Evolutionary conservation across 1,140 invertebrate species (phyloP).

Genomic region (Brachionus rotundiformis): DNA sequence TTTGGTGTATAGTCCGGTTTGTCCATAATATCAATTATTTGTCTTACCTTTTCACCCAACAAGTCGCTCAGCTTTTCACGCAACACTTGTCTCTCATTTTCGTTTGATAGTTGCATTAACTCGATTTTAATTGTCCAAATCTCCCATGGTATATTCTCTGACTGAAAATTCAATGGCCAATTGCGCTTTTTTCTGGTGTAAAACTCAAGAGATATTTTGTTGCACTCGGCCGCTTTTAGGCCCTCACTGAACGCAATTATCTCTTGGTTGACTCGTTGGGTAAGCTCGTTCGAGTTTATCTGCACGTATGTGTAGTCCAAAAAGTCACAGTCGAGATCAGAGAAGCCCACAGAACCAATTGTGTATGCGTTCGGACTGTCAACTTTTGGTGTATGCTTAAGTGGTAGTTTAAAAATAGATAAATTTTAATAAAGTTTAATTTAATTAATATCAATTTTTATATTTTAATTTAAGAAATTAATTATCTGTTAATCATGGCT

Average conservation of each 20-base stretch:
- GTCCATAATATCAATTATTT: conserved; percentile 91
- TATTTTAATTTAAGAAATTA: too few species aligned
- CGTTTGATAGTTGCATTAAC: conserved; percentile 78
- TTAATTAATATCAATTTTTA: too few species aligned
- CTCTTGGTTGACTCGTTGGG: conserved; percentile 75
- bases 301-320: conserved; percentile 88
- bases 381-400: conserved; percentile 81
- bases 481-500: too few species aligned
- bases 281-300: conserved; percentile 71
- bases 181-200: conserved; percentile 84
- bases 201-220: conserved; percentile 90
- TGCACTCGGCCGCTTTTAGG: conserved; percentile 69
- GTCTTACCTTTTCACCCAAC: conserved; percentile 85
- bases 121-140: conserved; percentile 91
- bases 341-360: conserved; percentile 87
- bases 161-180: conserved; percentile 73
- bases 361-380: conserved; percentile 80
- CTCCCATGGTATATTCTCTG: conserved; percentile 92
- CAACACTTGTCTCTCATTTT: conserved; percentile 82
- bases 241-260: conserved; percentile 83
- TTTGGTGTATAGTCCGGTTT: conserved; percentile 90
- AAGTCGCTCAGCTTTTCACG: conserved; percentile 86
- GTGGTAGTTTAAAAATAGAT: conserved; percentile 51
- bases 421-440: too few species aligned
- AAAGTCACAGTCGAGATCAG: conserved; percentile 93